phyloP scores from a whole-genome alignment of 2,888 invertebrate genomes.

The Thecocarcelia acutangulata region DNA sequence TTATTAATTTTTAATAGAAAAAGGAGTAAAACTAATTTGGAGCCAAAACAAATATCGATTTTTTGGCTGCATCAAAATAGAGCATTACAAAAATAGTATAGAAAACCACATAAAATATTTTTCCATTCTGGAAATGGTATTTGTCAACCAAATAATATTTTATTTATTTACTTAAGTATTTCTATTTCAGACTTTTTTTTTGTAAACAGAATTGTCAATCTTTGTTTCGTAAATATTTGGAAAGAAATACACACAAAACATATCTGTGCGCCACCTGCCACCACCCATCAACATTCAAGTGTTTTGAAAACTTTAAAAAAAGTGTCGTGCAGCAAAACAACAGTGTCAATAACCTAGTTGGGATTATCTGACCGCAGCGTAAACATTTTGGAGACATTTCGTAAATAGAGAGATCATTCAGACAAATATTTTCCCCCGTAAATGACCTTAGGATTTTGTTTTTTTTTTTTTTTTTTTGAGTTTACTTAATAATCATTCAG shows the following conservation, averaged over 20 bases:
- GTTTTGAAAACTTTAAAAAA: conserved; percentile 10
- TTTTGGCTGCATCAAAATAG: too few species aligned
- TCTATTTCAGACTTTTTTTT: conserved; percentile 10
- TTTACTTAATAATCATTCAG: conserved; percentile 25
- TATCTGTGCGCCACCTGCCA: conserved; percentile 57
- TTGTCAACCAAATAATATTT: neutral
- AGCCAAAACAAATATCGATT: too few species aligned
- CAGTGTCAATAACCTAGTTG: conserved; percentile 59
- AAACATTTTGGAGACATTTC: conserved; percentile 12
- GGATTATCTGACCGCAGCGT: conserved; percentile 15
- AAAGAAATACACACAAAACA: conserved; percentile 12
- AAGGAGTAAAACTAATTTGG: too few species aligned
- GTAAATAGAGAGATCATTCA: conserved; percentile 22
- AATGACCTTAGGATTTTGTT: conserved; percentile 44
- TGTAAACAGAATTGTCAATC: conserved; percentile 45
- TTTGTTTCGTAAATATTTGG: conserved; percentile 53
- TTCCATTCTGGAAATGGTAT: too few species aligned
- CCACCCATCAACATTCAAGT: conserved; percentile 56
- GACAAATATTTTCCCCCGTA: conserved; percentile 5
- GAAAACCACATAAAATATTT: too few species aligned
- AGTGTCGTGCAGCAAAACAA: conserved; percentile 31
- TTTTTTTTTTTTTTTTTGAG: too few species aligned
- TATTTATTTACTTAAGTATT: neutral
- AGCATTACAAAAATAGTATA: too few species aligned
- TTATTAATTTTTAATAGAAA: too few species aligned